Evolutionary conservation across 2,888 invertebrate genomes (phyloP).

Genomic region (Chalcosyrphus nemorum): DNA sequence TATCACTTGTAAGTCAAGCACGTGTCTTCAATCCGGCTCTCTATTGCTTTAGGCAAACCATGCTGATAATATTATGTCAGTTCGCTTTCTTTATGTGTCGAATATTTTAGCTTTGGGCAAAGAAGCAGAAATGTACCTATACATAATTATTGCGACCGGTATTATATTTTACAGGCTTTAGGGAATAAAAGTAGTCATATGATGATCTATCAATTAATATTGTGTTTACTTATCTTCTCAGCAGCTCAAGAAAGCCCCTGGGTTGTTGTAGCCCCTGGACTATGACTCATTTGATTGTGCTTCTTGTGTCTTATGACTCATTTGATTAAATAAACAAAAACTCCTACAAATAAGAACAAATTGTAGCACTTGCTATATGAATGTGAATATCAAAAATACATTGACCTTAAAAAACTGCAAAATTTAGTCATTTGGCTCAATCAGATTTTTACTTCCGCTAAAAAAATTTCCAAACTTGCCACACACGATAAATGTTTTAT

Average conservation of each 20-base stretch:
- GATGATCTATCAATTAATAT: background rate
- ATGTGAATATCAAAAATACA: background rate
- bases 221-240: background rate
- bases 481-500: background rate
- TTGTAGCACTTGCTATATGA: background rate
- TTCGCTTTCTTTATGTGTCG: conserved; percentile 45
- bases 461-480: background rate
- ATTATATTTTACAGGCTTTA: conserved; percentile 5
- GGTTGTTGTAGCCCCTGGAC: background rate
- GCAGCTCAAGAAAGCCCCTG: background rate
- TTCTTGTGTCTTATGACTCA: too few relatives aligned
- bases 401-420: conserved; percentile 3
- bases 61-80: conserved; percentile 37
- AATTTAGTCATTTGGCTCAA: background rate
- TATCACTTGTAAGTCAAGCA: conserved; percentile 21
- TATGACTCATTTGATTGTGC: background rate
- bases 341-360: background rate
- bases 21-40: conserved; percentile 19
- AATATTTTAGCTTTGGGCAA: conserved; percentile 12
- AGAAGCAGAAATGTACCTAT: background rate
- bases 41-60: background rate
- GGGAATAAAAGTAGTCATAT: conserved; percentile 11
- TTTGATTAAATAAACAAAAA: background rate
- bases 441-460: background rate
- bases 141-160: conserved; percentile 17